Evolutionary conservation across 2,113 vertebrate species (phyloP).

Genomic region (Anseranas semipalmata): DNA sequence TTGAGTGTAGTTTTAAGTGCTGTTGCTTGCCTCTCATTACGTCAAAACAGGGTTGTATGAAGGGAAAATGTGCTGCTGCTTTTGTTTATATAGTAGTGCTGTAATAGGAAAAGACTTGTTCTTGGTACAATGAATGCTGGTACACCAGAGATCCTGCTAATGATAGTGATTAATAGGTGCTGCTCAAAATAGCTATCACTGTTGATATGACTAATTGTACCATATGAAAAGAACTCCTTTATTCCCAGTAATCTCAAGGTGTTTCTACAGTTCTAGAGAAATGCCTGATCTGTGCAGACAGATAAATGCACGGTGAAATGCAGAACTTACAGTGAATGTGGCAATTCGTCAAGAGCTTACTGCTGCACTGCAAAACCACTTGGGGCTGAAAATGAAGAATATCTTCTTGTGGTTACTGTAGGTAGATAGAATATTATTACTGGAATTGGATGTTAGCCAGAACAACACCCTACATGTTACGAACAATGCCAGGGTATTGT

Average conservation of each 20-base stretch:
- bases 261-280: neutral
- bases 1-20: neutral
- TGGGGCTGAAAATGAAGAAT: neutral
- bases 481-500: conserved; percentile 50
- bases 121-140: conserved; percentile 33
- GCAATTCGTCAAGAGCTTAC: neutral
- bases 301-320: neutral
- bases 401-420: conserved; percentile 25
- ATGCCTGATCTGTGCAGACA: neutral
- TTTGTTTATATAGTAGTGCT: conserved; percentile 47
- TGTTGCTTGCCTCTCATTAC: neutral
- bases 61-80: conserved; percentile 18
- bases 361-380: neutral
- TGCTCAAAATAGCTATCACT: conserved; percentile 42
- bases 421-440: conserved; percentile 33
- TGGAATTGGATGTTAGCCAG: neutral
- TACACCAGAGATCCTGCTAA: conserved; percentile 58
- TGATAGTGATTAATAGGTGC: conserved; percentile 57
- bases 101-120: conserved; percentile 37
- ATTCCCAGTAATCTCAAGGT: conserved; percentile 26
- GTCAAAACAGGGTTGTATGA: neutral
- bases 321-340: neutral
- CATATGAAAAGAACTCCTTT: conserved; percentile 13
- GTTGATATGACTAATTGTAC: conserved; percentile 39
- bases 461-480: neutral